phyloP scores from a whole-genome alignment of 1,140 invertebrate genomes.

The Piezodorus guildinii region DNA sequence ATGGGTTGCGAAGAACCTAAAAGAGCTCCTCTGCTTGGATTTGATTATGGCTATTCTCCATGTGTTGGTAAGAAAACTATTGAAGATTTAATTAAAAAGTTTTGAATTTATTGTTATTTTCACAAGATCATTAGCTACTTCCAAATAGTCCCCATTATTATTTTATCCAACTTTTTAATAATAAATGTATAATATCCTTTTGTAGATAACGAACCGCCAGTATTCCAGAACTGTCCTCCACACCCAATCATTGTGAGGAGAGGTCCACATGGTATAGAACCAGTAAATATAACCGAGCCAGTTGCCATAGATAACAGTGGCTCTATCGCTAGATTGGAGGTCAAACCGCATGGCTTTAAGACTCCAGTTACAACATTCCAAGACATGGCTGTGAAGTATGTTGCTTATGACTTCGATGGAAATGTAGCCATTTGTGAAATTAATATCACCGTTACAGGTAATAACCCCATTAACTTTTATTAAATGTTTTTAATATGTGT shows the following conservation, averaged over 20 bases:
- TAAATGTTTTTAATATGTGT: too few species aligned
- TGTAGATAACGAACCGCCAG: slow-evolving; percentile 84
- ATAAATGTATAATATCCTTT: background rate
- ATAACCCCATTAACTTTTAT: slow-evolving; percentile 7
- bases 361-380: slow-evolving; percentile 81
- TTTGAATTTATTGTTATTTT: too few species aligned
- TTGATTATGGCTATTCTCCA: slow-evolving; percentile 85
- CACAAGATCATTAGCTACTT: too few species aligned
- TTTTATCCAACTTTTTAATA: too few species aligned
- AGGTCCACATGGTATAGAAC: slow-evolving; percentile 69
- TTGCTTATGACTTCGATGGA: slow-evolving; percentile 92
- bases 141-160: too few species aligned
- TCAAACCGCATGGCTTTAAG: slow-evolving; percentile 80
- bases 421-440: slow-evolving; percentile 95
- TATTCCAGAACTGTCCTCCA: slow-evolving; percentile 90
- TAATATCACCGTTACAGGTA: slow-evolving; percentile 79
- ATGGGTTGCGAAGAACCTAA: slow-evolving; percentile 85
- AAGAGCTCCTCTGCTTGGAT: slow-evolving; percentile 71
- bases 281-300: slow-evolving; percentile 86
- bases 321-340: slow-evolving; percentile 79
- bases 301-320: slow-evolving; percentile 88
- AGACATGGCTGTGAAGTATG: slow-evolving; percentile 86
- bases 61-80: slow-evolving; percentile 59
- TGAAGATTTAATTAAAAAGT: background rate
- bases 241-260: slow-evolving; percentile 82